Conservation (phyloP, 2,113 vertebrate species). For the Ictalurus punctatus region DNA sequence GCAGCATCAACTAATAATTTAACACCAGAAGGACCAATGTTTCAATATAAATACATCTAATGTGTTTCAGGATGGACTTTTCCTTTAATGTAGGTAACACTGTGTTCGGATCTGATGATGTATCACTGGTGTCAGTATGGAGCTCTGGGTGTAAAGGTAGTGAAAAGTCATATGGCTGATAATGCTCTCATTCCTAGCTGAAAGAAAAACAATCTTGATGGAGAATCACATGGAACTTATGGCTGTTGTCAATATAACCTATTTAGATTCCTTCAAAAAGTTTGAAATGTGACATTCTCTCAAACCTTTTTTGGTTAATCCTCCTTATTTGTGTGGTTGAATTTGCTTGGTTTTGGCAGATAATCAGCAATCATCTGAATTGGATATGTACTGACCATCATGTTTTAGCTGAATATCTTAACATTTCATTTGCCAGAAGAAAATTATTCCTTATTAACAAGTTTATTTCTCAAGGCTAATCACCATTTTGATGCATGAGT, state of each 20-base stretch:
- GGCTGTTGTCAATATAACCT: not conserved
- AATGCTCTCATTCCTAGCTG: not conserved
- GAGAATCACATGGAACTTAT: not conserved
- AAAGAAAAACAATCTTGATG: not conserved
- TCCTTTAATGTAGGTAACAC: not conserved
- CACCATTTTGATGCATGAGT: slow-evolving; percentile 21
- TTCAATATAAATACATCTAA: not conserved
- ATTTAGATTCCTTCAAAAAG: not conserved
- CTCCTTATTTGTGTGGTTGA: not conserved
- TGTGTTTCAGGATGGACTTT: not conserved
- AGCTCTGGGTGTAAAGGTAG: not conserved
- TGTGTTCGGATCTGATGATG: not conserved
- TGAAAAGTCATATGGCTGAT: not conserved
- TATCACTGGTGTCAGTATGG: not conserved
- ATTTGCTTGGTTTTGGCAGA: not conserved
- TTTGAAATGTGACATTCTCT: not conserved
- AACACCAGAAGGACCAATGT: not conserved
- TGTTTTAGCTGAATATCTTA: not conserved
- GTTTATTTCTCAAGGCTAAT: not conserved
- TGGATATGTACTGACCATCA: not conserved
- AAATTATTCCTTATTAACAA: not conserved
- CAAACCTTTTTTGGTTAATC: not conserved
- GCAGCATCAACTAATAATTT: not conserved
- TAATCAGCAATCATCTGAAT: slow-evolving; percentile 19
- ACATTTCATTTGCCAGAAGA: not conserved